Percentiles rank a stretch among this genome's conserved stretches.
These are phyloP conservation scores for Nannoperca obscura DNA, from an alignment of 2,797 vertebrate genomes.

Conservation along the genomic window DNA sequence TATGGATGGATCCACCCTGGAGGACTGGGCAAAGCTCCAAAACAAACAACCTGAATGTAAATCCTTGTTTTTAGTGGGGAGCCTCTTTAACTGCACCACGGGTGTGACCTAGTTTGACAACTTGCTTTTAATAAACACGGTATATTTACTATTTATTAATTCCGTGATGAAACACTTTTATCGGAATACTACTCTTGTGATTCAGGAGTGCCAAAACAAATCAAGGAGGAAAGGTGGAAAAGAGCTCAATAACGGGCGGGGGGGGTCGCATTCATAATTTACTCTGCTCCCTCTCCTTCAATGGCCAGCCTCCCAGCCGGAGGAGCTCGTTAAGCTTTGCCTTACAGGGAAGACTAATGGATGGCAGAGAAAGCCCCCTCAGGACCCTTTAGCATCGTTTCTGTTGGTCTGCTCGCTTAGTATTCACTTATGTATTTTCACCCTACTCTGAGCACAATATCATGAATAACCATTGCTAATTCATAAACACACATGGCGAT, in stretches of 20 bases:
- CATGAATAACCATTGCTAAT: conserved; percentile 82
- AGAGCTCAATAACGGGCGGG: conserved; percentile 14
- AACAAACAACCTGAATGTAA: conserved; percentile 77
- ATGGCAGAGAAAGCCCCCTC: conserved; percentile 79
- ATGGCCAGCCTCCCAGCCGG: conserved; percentile 70
- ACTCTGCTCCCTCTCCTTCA: conserved; percentile 61
- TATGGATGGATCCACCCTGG: conserved; percentile 72
- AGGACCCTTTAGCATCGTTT: conserved; percentile 84
- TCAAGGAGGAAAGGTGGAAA: conserved; percentile 16
- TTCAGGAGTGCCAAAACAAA: conserved; percentile 28
- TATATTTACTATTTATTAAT: conserved; percentile 51
- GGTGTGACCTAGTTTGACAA: conserved; percentile 71
- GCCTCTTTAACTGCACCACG: conserved; percentile 71
- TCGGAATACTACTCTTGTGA: conserved; percentile 24
- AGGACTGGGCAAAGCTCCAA: conserved; percentile 77
- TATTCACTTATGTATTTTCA: conserved; percentile 84
- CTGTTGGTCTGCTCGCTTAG: conserved; percentile 81
- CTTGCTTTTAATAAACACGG: conserved; percentile 60
- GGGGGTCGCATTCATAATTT: conserved; percentile 63
- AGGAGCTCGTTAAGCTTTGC: conserved; percentile 81
- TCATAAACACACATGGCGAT: conserved; percentile 81
- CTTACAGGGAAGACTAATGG: conserved; percentile 83
- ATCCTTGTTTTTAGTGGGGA: conserved; percentile 73
- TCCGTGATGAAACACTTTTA: conserved; percentile 16
- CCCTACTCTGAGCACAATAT: conserved; percentile 79